A percentile compares a stretch with the other conserved stretches of the same genome.
These are phyloP conservation scores for Sebastes steindachneri DNA, from an alignment of 2,797 vertebrate species.

Conservation along the genomic window DNA sequence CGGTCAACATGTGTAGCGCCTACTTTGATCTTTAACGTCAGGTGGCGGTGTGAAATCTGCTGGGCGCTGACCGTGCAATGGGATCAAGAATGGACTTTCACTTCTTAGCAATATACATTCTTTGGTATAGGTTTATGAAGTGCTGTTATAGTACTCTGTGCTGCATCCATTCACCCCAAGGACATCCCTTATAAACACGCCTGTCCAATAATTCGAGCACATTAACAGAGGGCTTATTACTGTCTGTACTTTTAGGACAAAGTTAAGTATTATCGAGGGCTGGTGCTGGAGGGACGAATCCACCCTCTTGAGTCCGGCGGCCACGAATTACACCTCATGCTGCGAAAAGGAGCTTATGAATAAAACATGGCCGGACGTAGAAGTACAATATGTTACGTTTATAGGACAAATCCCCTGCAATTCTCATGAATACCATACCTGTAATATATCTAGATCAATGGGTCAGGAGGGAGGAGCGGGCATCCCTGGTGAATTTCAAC, in stretches of 20 bases:
- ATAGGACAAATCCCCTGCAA: constrained; percentile 77
- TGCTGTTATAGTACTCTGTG: background rate
- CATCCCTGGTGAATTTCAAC: constrained; percentile 76
- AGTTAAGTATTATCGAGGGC: constrained; percentile 23
- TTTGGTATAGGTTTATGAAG: background rate
- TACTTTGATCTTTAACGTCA: too few species aligned
- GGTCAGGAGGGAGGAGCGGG: constrained; percentile 62
- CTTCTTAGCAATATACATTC: too few species aligned
- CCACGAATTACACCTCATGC: constrained; percentile 50
- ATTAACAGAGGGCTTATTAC: constrained; percentile 22
- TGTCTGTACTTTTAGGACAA: constrained; percentile 26
- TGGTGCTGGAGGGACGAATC: constrained; percentile 6
- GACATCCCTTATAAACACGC: constrained; percentile 15
- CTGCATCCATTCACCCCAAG: constrained; percentile 16
- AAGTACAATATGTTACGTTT: constrained; percentile 80
- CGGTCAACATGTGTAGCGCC: too few species aligned
- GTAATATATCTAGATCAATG: constrained; percentile 79
- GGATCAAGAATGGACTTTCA: accelerated
- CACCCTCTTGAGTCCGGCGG: constrained; percentile 40
- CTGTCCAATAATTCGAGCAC: constrained; percentile 7
- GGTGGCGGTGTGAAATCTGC: too few species aligned
- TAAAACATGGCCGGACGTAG: constrained; percentile 78
- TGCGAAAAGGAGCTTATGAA: constrained; percentile 74
- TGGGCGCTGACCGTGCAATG: too few species aligned
- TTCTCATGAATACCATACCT: constrained; percentile 79